These are phyloP conservation scores for Cyclophora albipunctata DNA, from an alignment of 2,888 invertebrate genomes.

Conservation along the genomic window DNA sequence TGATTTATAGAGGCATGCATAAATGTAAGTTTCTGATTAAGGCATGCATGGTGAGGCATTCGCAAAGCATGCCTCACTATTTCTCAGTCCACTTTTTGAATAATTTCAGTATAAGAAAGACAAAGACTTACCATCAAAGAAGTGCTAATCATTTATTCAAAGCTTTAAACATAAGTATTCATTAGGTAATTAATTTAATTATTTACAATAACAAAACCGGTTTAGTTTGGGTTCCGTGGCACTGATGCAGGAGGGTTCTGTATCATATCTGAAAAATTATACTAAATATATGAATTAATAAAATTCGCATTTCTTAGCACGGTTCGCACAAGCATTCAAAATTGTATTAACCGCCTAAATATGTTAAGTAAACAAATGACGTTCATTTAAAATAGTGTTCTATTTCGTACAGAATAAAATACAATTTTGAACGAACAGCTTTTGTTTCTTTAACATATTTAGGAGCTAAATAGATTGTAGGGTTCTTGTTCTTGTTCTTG, in stretches of 20 bases:
- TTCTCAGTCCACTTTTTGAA: neutral
- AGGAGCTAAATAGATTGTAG: too few species aligned
- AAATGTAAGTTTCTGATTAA: neutral
- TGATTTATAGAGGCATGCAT: too few species aligned
- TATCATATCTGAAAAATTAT: conserved; percentile 78
- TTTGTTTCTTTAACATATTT: too few species aligned
- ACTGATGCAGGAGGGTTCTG: conserved; percentile 87
- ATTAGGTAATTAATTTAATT: neutral
- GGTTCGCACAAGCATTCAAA: too few species aligned
- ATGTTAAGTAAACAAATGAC: too few species aligned
- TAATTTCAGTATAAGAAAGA: too few species aligned
- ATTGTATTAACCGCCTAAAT: too few species aligned
- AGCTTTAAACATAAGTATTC: neutral
- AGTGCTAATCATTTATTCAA: neutral
- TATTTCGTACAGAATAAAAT: too few species aligned
- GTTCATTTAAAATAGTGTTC: too few species aligned
- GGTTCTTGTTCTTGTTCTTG: too few species aligned
- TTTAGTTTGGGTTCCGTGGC: conserved; percentile 82
- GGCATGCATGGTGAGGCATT: neutral
- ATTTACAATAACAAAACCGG: conserved; percentile 87
- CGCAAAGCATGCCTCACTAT: neutral
- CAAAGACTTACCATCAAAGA: neutral
- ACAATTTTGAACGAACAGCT: too few species aligned
- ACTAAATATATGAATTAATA: neutral
- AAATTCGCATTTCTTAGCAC: neutral